These are phyloP conservation scores for Metellina segmentata DNA, from an alignment of 2,888 invertebrate species.

Conservation along the genomic window DNA sequence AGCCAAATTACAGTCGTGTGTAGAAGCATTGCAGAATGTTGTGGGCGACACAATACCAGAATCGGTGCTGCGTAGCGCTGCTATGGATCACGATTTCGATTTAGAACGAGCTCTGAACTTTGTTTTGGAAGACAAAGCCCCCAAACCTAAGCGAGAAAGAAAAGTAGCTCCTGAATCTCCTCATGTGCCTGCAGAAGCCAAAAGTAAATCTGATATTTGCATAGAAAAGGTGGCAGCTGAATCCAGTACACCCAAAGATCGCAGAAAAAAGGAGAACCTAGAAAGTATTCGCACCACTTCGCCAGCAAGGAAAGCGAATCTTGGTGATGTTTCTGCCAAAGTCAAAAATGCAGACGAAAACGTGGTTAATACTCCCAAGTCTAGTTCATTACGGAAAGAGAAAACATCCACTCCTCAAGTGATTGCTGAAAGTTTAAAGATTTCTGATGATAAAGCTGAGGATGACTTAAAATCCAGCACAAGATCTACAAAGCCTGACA, in stretches of 20 bases:
- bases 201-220: conserved; percentile 7
- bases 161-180: not conserved
- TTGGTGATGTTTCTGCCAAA: not conserved
- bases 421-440: not conserved
- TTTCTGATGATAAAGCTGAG: not conserved
- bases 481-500: conserved; percentile 37
- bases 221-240: not conserved
- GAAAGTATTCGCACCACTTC: not conserved
- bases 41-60: conserved; percentile 90
- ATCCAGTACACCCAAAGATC: not conserved
- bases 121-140: conserved; percentile 83
- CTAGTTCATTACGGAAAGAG: not conserved
- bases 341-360: not conserved
- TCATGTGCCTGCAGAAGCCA: not conserved
- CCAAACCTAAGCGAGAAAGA: conserved; percentile 28
- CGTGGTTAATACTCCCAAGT: not conserved
- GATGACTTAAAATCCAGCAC: not conserved
- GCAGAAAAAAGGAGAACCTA: not conserved
- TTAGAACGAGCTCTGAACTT: conserved; percentile 88
- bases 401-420: not conserved
- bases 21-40: conserved; percentile 90
- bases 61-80: conserved; percentile 86
- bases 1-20: conserved; percentile 89
- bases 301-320: not conserved
- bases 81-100: conserved; percentile 88